Evolutionary conservation across 2,888 invertebrate species (phyloP).

Genomic region (Pollenia griseotomentosa): DNA sequence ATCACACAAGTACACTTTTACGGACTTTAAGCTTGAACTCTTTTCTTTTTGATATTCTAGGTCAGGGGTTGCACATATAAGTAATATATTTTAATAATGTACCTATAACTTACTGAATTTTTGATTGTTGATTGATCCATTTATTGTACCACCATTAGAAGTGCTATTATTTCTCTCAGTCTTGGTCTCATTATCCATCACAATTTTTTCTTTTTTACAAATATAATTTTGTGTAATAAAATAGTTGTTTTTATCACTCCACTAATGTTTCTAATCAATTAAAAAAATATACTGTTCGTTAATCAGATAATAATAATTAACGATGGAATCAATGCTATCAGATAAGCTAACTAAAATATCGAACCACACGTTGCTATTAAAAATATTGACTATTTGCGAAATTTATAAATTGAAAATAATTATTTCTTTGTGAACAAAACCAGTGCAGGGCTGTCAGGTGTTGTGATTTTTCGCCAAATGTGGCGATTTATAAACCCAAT

Average conservation of each 20-base stretch:
- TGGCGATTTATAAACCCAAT: too few relatives aligned
- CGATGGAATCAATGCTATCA: neutral
- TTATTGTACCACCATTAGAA: neutral
- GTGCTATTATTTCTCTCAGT: neutral
- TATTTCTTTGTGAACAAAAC: neutral
- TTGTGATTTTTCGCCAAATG: too few relatives aligned
- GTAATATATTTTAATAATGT: neutral
- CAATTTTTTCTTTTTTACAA: neutral
- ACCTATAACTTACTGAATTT: constrained; percentile 44
- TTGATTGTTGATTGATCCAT: constrained; percentile 27
- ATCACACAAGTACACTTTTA: constrained; percentile 15
- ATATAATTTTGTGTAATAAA: neutral
- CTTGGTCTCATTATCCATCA: constrained; percentile 25
- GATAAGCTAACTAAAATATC: neutral
- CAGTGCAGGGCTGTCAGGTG: neutral
- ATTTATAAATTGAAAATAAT: neutral
- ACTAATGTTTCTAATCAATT: constrained; percentile 1
- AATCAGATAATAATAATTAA: neutral
- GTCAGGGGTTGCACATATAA: neutral
- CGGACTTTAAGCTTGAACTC: constrained; percentile 61
- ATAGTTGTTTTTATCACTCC: neutral
- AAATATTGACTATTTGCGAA: neutral
- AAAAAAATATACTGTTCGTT: neutral
- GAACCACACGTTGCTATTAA: constrained; percentile 1
- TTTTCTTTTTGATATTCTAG: neutral